Conservation (phyloP, 2,888 invertebrate genomes). For the Volucella bombylans region DNA sequence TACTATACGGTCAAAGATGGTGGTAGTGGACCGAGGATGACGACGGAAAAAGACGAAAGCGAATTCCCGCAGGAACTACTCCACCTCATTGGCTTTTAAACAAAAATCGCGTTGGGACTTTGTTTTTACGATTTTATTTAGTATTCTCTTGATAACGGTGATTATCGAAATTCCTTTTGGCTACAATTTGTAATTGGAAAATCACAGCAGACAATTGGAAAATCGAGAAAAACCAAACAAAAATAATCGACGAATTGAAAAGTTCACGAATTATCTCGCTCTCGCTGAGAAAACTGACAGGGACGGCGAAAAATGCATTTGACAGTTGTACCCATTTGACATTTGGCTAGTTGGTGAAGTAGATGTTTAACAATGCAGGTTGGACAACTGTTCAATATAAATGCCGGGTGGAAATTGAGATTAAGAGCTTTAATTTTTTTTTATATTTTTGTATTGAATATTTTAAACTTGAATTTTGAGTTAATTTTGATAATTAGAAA, state of each 20-base stretch:
- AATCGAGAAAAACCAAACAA: conserved; percentile 70
- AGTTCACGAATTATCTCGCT: conserved; percentile 54
- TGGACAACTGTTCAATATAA: conserved; percentile 19
- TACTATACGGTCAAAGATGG: conserved; percentile 62
- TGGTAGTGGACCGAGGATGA: conserved; percentile 54
- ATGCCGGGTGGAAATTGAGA: neutral
- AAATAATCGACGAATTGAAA: conserved; percentile 59
- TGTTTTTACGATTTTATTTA: conserved; percentile 4
- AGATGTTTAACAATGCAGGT: neutral
- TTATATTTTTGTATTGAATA: neutral
- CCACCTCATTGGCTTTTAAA: conserved; percentile 9
- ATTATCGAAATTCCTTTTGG: conserved; percentile 11
- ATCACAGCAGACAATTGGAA: conserved; percentile 56
- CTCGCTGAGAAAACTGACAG: conserved; percentile 63
- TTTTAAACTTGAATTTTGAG: neutral
- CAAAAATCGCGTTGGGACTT: neutral
- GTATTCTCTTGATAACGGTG: conserved; percentile 15
- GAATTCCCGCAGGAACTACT: conserved; percentile 40
- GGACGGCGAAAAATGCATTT: conserved; percentile 34
- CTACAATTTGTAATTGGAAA: conserved; percentile 59
- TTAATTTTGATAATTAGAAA: neutral
- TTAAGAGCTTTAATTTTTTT: neutral
- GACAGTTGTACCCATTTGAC: conserved; percentile 42
- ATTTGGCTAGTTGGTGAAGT: neutral
- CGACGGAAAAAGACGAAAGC: conserved; percentile 39